phyloP scores from a whole-genome alignment of 2,888 invertebrate genomes.

The Apotomis capreana region DNA sequence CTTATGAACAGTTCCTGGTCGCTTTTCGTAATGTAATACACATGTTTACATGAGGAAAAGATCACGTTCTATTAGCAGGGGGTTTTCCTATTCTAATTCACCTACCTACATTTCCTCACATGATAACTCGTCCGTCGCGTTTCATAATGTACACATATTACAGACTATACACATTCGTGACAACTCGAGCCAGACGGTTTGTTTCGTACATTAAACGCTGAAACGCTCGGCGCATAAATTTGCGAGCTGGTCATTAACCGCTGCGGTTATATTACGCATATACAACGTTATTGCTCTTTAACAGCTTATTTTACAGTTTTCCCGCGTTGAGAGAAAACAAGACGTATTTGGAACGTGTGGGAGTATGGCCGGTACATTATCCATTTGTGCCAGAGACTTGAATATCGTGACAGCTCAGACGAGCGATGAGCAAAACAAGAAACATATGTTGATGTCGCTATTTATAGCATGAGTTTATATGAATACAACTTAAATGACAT shows the following conservation, averaged over 20 bases:
- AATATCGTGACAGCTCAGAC: background rate
- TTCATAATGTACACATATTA: background rate
- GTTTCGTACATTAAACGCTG: slow-evolving; percentile 12
- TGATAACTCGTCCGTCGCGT: background rate
- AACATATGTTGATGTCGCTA: too few relatives aligned
- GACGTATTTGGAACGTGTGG: slow-evolving; percentile 8
- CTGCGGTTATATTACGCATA: slow-evolving; percentile 23
- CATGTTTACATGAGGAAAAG: too few relatives aligned
- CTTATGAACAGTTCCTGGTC: too few relatives aligned
- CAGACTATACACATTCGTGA: background rate
- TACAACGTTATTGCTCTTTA: slow-evolving; percentile 12
- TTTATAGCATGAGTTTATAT: too few relatives aligned
- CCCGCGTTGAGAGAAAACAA: slow-evolving; percentile 5
- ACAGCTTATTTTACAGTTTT: slow-evolving; percentile 10
- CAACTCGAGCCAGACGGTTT: slow-evolving; percentile 4
- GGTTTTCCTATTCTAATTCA: too few relatives aligned
- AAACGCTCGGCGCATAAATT: slow-evolving; percentile 9
- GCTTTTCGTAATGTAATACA: too few relatives aligned
- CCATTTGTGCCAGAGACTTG: background rate
- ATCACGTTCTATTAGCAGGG: too few relatives aligned
- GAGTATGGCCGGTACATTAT: background rate
- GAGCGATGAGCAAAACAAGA: background rate
- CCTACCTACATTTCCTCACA: too few relatives aligned
- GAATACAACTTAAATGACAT: too few relatives aligned
- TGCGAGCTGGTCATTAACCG: slow-evolving; percentile 18